phyloP scores from a whole-genome alignment of 2,797 vertebrate species.

The Podarcis siculus region DNA sequence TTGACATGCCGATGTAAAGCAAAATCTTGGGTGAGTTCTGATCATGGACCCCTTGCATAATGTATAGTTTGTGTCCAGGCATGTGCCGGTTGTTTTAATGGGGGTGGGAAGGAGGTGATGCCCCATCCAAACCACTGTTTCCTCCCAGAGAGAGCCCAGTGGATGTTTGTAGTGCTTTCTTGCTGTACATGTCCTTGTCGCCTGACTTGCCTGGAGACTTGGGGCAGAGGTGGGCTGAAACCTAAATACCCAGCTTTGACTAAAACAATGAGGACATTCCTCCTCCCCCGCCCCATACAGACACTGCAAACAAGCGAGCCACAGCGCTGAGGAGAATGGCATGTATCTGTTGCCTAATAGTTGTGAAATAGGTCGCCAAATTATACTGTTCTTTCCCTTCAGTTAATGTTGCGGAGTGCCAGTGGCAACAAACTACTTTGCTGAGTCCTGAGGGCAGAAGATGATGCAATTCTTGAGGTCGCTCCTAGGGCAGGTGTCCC shows the following conservation, averaged over 20 bases:
- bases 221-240: background rate
- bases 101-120: background rate
- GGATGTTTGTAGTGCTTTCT: background rate
- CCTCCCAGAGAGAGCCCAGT: too few species aligned
- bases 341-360: background rate
- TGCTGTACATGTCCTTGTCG: background rate
- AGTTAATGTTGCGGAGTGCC: background rate
- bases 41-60: background rate
- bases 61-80: background rate
- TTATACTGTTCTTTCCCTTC: background rate
- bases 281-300: background rate
- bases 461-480: slow-evolving; percentile 4
- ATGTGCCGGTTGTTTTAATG: background rate
- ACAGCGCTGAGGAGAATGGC: background rate
- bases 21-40: background rate
- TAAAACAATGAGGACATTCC: background rate
- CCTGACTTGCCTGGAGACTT: background rate
- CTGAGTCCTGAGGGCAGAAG: background rate
- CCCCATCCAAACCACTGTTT: background rate
- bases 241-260: background rate
- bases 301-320: background rate
- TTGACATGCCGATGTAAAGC: background rate
- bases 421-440: background rate
- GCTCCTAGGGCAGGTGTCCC: background rate
- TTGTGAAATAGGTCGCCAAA: background rate